Evolutionary conservation across 2,888 invertebrate genomes (phyloP).

Genomic region (Parthenolecanium corni): DNA sequence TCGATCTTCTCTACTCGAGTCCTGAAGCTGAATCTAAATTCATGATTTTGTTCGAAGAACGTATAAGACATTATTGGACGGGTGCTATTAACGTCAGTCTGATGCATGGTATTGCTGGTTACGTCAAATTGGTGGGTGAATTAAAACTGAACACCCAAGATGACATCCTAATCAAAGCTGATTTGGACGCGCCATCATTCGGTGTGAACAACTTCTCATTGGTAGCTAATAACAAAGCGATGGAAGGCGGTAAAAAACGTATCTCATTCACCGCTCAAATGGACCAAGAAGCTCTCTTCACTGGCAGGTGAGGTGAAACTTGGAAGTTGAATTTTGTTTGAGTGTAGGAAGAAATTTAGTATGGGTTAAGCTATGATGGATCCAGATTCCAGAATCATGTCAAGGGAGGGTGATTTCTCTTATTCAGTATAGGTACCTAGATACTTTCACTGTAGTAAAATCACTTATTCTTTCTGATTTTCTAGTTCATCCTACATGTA

Average conservation of each 20-base stretch:
- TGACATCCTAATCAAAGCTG: slow-evolving; percentile 11
- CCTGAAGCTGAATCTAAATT: slow-evolving; percentile 24
- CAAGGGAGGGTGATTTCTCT: too few relatives aligned
- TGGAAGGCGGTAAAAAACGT: slow-evolving; percentile 1
- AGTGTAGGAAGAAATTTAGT: too few relatives aligned
- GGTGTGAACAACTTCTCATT: slow-evolving; percentile 9
- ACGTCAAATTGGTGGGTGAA: slow-evolving; percentile 16
- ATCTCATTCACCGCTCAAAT: slow-evolving; percentile 3
- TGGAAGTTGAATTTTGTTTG: too few relatives aligned
- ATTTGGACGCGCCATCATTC: slow-evolving; percentile 11
- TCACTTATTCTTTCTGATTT: too few relatives aligned
- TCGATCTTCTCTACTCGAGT: slow-evolving; percentile 8
- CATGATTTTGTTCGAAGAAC: slow-evolving; percentile 9
- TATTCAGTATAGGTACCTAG: too few relatives aligned
- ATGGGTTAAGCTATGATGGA: too few relatives aligned
- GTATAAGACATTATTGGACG: slow-evolving; percentile 7
- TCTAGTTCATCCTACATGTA: slow-evolving; percentile 10
- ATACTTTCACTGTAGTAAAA: too few relatives aligned
- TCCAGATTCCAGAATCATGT: too few relatives aligned
- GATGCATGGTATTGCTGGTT: slow-evolving; percentile 12
- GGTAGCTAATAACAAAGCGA: slow-evolving; percentile 8
- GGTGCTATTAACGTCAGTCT: slow-evolving; percentile 3
- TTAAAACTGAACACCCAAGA: slow-evolving; percentile 4
- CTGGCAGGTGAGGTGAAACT: background rate
- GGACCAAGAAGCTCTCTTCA: background rate